Percentiles rank a stretch among this genome's conserved stretches.
Evolutionary conservation across 2,888 invertebrate species (phyloP).

Genomic region (Andrena dorsata): DNA sequence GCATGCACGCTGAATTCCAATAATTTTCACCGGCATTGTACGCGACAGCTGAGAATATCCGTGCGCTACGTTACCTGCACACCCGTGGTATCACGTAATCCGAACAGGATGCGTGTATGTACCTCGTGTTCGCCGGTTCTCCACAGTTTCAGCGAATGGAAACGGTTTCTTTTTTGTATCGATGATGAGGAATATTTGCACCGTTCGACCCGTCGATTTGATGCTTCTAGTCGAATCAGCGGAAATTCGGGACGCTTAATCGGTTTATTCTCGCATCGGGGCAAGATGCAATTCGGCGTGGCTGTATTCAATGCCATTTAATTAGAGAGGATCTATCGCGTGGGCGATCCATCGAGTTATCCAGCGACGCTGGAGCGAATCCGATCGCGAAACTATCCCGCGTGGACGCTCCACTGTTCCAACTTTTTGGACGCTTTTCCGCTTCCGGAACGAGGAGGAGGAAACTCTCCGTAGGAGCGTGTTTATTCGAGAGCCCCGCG

Average conservation of each 20-base stretch:
- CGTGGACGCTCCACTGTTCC: not conserved
- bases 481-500: slow-evolving; percentile 43
- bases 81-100: not conserved
- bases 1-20: slow-evolving; percentile 33
- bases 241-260: slow-evolving; percentile 12
- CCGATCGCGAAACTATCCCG: not conserved
- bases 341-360: slow-evolving; percentile 9
- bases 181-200: not conserved
- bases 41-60: slow-evolving; percentile 26
- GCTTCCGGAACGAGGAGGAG: slow-evolving; percentile 6
- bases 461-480: slow-evolving; percentile 31
- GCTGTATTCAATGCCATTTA: slow-evolving; percentile 16
- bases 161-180: not conserved
- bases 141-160: not conserved
- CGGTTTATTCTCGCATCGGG: no score
- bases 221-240: not conserved
- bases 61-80: not conserved
- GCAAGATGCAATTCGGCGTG: not conserved
- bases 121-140: not conserved
- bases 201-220: not conserved
- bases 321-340: slow-evolving; percentile 1
- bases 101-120: no score
- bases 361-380: not conserved
- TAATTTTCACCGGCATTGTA: slow-evolving; percentile 18
- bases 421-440: not conserved